Conservation (phyloP, 1,140 invertebrate genomes). For the Polyergus mexicanus region DNA sequence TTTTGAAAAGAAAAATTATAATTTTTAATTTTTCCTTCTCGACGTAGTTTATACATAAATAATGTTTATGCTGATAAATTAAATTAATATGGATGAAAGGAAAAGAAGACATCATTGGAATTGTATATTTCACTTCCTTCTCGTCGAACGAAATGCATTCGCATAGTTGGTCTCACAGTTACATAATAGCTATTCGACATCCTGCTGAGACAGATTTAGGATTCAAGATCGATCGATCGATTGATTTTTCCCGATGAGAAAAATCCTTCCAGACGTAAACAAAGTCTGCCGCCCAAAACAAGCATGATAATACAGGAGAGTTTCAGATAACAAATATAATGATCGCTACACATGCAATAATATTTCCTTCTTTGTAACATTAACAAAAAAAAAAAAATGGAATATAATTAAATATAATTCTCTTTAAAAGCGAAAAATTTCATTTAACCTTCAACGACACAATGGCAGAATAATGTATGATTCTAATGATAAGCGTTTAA, state of each 20-base stretch:
- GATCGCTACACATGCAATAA: background rate
- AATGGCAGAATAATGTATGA: conserved; percentile 1
- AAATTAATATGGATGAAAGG: conserved; percentile 56
- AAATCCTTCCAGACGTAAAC: conserved; percentile 54
- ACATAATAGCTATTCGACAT: conserved; percentile 64
- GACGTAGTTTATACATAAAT: background rate
- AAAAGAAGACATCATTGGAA: conserved; percentile 51
- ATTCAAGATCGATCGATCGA: conserved; percentile 62
- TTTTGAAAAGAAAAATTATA: background rate
- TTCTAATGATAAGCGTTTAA: background rate
- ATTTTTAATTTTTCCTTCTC: background rate
- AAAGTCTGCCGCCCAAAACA: conserved; percentile 15
- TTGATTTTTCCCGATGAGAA: conserved; percentile 55
- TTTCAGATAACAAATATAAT: background rate
- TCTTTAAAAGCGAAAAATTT: background rate
- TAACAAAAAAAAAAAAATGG: background rate
- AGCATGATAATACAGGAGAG: background rate
- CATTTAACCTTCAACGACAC: background rate
- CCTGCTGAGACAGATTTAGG: conserved; percentile 42
- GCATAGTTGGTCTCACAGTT: conserved; percentile 56
- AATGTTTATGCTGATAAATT: conserved; percentile 25
- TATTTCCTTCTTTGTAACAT: background rate
- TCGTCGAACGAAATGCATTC: conserved; percentile 41
- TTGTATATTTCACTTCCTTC: conserved; percentile 58
- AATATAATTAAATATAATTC: background rate